Conservation (phyloP, 2,888 invertebrate species). For the Perithous albicinctus region DNA sequence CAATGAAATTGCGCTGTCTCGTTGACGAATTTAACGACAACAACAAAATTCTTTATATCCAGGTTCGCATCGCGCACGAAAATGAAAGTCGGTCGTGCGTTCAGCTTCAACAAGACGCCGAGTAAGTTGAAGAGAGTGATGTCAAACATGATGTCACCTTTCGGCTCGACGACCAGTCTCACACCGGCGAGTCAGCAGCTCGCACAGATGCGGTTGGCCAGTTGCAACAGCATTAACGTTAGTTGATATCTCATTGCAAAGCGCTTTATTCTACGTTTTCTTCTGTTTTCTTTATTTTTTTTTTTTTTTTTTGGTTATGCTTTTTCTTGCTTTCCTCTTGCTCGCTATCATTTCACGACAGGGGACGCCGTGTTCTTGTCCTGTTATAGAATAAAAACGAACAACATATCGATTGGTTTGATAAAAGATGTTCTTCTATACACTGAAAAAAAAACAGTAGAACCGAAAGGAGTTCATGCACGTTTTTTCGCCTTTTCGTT, state of each 20-base stretch:
- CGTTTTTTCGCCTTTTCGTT: slow-evolving; percentile 32
- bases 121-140: slow-evolving; percentile 96
- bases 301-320: slow-evolving; percentile 48
- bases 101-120: slow-evolving; percentile 98
- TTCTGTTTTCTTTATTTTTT: slow-evolving; percentile 54
- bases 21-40: not conserved
- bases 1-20: slow-evolving; percentile 2
- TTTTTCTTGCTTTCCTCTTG: slow-evolving; percentile 59
- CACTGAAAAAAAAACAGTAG: slow-evolving; percentile 8
- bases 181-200: slow-evolving; percentile 92
- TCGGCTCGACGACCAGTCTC: slow-evolving; percentile 93
- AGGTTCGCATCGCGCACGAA: slow-evolving; percentile 92
- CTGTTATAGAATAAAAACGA: slow-evolving; percentile 13
- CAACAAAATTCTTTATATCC: slow-evolving; percentile 65
- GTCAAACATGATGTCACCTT: slow-evolving; percentile 97
- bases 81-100: slow-evolving; percentile 96
- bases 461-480: too few species aligned
- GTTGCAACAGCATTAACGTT: slow-evolving; percentile 94
- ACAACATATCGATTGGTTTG: slow-evolving; percentile 4
- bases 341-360: slow-evolving; percentile 70
- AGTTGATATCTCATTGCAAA: slow-evolving; percentile 83
- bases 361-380: slow-evolving; percentile 63
- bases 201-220: slow-evolving; percentile 94
- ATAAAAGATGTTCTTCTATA: not conserved
- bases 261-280: not conserved